These are phyloP conservation scores for Plodia interpunctella DNA, from an alignment of 1,140 invertebrate genomes.

Conservation along the genomic window DNA sequence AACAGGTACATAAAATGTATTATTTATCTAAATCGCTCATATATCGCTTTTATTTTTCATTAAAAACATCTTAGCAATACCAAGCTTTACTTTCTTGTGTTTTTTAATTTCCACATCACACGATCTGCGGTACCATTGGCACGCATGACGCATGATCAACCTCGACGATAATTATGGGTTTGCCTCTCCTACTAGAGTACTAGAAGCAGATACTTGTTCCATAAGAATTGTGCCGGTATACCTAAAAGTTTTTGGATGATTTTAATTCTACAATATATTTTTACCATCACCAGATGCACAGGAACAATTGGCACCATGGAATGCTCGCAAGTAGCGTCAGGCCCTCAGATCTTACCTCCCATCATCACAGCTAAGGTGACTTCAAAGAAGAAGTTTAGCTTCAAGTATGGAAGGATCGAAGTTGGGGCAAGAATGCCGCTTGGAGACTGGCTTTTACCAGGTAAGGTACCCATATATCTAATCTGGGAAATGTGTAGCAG, in stretches of 20 bases:
- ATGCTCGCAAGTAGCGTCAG: constrained; percentile 71
- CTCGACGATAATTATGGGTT: no score
- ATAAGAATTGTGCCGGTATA: no score
- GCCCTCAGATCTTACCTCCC: constrained; percentile 79
- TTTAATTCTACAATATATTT: not conserved
- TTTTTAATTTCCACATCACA: no score
- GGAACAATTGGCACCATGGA: constrained; percentile 58
- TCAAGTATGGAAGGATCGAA: constrained; percentile 86
- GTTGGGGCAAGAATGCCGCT: constrained; percentile 85
- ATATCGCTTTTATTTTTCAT: no score
- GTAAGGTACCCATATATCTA: constrained; percentile 52
- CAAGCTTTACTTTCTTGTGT: no score
- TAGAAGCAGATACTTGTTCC: no score
- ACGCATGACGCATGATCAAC: no score
- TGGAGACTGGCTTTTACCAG: constrained; percentile 89
- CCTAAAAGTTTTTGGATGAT: not conserved
- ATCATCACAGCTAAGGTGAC: constrained; percentile 81
- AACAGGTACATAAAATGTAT: constrained; percentile 57
- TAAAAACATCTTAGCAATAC: no score
- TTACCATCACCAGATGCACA: constrained; percentile 76
- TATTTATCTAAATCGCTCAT: no score
- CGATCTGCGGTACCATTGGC: no score
- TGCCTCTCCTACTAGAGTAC: no score
- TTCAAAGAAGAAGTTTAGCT: constrained; percentile 81
- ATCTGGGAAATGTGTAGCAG: no score